Evolutionary conservation across 2,113 vertebrate genomes (phyloP).

Genomic region (Hyperopisus bebe): DNA sequence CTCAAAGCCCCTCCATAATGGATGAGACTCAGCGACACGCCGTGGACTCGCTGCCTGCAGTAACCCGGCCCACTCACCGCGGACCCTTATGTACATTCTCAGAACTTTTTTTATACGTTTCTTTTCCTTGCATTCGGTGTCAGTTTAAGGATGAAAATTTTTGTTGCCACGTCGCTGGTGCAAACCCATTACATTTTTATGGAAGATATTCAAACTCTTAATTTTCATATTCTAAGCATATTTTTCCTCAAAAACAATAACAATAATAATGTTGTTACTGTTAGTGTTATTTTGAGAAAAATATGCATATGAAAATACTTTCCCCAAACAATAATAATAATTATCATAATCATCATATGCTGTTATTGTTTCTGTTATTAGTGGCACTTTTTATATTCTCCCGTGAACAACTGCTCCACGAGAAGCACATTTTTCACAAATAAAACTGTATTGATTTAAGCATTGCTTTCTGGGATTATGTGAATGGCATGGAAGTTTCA

Average conservation of each 20-base stretch:
- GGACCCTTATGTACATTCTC: neutral
- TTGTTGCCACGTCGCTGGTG: no score
- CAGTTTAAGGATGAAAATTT: neutral
- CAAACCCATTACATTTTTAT: neutral
- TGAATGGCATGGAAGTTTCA: neutral
- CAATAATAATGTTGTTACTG: neutral
- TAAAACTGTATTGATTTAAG: neutral
- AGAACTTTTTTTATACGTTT: neutral
- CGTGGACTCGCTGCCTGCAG: neutral
- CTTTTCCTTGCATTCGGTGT: neutral
- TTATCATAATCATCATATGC: neutral
- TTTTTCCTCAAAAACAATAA: neutral
- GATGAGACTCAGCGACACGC: neutral
- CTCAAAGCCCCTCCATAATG: neutral
- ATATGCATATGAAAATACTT: neutral
- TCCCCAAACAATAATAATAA: slow-evolving; percentile 1
- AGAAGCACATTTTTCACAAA: neutral
- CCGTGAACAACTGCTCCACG: neutral
- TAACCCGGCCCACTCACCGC: neutral
- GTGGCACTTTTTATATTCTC: neutral
- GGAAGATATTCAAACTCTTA: neutral
- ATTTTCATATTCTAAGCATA: neutral
- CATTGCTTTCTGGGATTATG: neutral
- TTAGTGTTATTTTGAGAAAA: slow-evolving; percentile 8
- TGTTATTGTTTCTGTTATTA: neutral